Evolutionary conservation across 2,797 vertebrate species (phyloP).

Genomic region (Florisuga fusca): DNA sequence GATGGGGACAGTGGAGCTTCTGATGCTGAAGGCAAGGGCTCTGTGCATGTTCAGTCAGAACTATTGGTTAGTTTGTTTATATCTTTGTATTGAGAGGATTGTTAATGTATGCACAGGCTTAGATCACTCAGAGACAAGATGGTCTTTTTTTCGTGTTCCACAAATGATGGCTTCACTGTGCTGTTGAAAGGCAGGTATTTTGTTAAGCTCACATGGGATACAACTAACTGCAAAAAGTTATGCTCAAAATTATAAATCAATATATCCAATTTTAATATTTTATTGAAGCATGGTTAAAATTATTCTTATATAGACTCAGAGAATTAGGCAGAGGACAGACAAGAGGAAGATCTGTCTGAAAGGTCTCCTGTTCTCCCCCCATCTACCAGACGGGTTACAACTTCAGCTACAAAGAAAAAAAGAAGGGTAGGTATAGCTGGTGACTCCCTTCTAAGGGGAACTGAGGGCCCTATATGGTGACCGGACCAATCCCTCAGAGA

Average conservation of each 20-base stretch:
- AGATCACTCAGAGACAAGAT: background rate
- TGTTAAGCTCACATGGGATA: background rate
- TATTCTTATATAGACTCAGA: background rate
- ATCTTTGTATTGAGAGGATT: constrained; percentile 2
- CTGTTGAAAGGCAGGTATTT: background rate
- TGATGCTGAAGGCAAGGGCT: background rate
- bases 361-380: no score
- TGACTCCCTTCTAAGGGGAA: no score
- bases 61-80: background rate
- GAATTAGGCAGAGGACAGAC: no score
- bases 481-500: no score
- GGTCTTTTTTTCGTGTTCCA: background rate
- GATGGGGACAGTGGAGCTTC: background rate
- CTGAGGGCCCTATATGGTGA: no score
- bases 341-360: no score
- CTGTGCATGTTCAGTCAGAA: background rate
- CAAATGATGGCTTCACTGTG: background rate
- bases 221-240: background rate
- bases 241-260: background rate
- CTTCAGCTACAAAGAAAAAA: no score
- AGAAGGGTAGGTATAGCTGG: no score
- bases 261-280: background rate
- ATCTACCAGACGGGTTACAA: no score
- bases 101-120: background rate
- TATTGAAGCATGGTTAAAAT: background rate